phyloP scores from a whole-genome alignment of 2,888 invertebrate species.

The Leptinotarsa peninsularis region DNA sequence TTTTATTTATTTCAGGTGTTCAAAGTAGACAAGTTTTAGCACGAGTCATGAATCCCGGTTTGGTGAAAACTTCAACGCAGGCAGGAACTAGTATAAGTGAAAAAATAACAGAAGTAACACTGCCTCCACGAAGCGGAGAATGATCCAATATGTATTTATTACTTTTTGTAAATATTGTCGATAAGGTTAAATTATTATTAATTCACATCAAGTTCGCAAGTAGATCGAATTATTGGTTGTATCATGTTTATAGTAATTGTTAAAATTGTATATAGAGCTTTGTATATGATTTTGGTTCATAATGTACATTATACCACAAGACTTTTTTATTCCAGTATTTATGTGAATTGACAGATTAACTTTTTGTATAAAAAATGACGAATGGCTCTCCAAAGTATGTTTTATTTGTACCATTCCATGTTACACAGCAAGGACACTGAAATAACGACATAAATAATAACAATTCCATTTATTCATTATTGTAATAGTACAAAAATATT shows the following conservation, averaged over 20 bases:
- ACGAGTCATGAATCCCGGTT: slow-evolving; percentile 65
- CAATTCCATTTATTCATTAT: background rate
- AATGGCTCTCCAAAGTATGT: background rate
- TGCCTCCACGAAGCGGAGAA: slow-evolving; percentile 39
- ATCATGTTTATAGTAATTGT: slow-evolving; percentile 37
- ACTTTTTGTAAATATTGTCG: slow-evolving; percentile 44
- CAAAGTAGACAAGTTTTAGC: slow-evolving; percentile 67
- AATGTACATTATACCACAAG: slow-evolving; percentile 41
- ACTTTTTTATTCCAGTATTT: slow-evolving; percentile 50
- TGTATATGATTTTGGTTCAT: slow-evolving; percentile 9
- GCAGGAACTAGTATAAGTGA: slow-evolving; percentile 40
- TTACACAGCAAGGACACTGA: background rate
- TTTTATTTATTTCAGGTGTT: slow-evolving; percentile 52
- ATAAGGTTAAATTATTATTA: slow-evolving; percentile 33
- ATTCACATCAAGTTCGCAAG: slow-evolving; percentile 16
- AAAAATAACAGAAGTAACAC: slow-evolving; percentile 41
- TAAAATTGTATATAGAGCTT: slow-evolving; percentile 28
- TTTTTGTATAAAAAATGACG: slow-evolving; percentile 29
- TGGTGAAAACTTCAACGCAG: slow-evolving; percentile 51
- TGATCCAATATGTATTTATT: slow-evolving; percentile 26
- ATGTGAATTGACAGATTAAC: slow-evolving; percentile 41
- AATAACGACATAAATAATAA: background rate
- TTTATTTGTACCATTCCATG: background rate
- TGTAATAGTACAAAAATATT: slow-evolving; percentile 14
- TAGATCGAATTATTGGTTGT: slow-evolving; percentile 35